Evolutionary conservation across 2,797 vertebrate species (phyloP).

Genomic region (Loris lydekkerianus): DNA sequence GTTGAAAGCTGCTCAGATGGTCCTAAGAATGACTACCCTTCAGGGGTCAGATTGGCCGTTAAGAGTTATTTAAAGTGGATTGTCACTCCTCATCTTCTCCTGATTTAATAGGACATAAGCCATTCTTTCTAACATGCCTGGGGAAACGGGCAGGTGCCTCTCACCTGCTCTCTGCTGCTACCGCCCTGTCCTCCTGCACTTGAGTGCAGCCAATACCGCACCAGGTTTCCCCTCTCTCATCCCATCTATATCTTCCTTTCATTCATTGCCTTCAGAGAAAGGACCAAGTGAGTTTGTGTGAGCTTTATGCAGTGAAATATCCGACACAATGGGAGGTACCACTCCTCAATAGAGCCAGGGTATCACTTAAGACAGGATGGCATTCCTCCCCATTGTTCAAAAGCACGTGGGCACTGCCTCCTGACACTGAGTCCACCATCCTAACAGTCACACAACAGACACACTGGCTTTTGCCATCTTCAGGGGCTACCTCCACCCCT

Average conservation of each 20-base stretch:
- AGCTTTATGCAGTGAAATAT: neutral
- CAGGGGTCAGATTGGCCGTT: neutral
- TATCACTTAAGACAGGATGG: neutral
- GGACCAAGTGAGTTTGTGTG: neutral
- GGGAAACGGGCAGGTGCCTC: neutral
- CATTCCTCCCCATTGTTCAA: neutral
- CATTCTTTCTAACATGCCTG: neutral
- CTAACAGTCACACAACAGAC: too few species aligned
- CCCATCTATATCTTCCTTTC: neutral
- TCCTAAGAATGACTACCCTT: neutral
- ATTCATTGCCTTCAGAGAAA: neutral
- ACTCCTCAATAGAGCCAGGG: neutral
- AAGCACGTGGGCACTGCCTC: too few species aligned
- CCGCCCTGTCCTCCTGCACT: neutral
- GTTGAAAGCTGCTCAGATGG: neutral
- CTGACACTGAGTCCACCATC: neutral
- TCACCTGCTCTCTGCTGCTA: neutral
- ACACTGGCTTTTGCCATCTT: too few species aligned
- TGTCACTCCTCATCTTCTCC: neutral
- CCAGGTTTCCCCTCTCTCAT: neutral
- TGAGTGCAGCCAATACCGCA: neutral
- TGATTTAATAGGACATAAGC: neutral
- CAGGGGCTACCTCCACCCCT: neutral
- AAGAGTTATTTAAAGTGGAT: neutral
- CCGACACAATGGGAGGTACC: neutral